Percentiles rank a stretch among this genome's conserved stretches.
Evolutionary conservation across 92 coral and sea anemone species (phyloP).

Genomic region (Siderastrea siderea): DNA sequence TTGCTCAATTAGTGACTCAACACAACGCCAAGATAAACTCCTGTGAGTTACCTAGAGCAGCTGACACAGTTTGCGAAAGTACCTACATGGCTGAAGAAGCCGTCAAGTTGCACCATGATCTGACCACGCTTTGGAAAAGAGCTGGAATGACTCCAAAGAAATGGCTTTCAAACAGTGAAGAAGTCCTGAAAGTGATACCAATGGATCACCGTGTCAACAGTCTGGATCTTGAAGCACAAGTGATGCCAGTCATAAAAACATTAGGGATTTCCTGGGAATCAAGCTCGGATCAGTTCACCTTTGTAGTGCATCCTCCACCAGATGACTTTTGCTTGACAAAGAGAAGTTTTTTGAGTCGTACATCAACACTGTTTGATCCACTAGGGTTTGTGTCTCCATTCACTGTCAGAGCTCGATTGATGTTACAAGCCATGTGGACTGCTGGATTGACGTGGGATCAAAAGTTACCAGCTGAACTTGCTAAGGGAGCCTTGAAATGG

Average conservation of each 20-base stretch:
- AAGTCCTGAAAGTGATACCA: conserved; percentile 14
- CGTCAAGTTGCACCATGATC: not conserved
- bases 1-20: conserved; percentile 42
- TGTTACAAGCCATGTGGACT: conserved; percentile 35
- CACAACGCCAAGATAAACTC: conserved; percentile 39
- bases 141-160: conserved; percentile 28
- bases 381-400: conserved; percentile 45
- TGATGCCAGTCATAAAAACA: not conserved
- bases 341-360: conserved; percentile 58
- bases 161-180: conserved; percentile 21
- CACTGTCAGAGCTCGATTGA: conserved; percentile 15
- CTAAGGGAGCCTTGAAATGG: not conserved
- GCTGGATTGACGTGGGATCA: conserved; percentile 39
- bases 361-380: too few relatives aligned
- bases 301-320: not conserved
- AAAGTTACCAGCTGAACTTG: not conserved
- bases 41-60: conserved; percentile 37
- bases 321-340: conserved; percentile 14
- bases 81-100: conserved; percentile 47
- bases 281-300: not conserved
- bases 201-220: not conserved
- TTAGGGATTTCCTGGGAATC: conserved; percentile 1
- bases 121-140: not conserved
- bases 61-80: conserved; percentile 18
- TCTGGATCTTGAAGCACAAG: not conserved